phyloP scores from a whole-genome alignment of 2,888 invertebrate species.

The Drosophila falleni region DNA sequence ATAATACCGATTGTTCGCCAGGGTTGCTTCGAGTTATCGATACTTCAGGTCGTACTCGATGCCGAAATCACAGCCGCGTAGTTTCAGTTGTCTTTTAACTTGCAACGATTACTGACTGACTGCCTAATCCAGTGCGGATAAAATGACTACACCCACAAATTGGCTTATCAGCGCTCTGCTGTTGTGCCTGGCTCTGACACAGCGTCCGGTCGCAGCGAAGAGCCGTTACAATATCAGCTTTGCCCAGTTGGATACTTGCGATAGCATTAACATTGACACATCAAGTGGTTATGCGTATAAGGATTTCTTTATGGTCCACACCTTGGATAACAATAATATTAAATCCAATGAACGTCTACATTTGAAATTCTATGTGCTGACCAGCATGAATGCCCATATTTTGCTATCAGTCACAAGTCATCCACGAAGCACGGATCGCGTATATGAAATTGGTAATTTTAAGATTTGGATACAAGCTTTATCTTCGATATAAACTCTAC shows the following conservation, averaged over 20 bases:
- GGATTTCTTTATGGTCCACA: constrained; percentile 86
- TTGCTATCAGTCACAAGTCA: constrained; percentile 87
- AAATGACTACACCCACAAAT: constrained; percentile 11
- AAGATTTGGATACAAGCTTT: not conserved
- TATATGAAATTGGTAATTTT: constrained; percentile 88
- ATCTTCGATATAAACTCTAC: not conserved
- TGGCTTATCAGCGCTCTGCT: constrained; percentile 67
- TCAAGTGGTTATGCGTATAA: constrained; percentile 87
- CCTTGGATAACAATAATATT: constrained; percentile 80
- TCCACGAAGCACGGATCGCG: constrained; percentile 86
- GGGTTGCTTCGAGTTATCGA: not conserved
- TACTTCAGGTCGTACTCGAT: not conserved
- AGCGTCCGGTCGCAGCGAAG: constrained; percentile 33
- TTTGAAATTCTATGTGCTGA: constrained; percentile 89
- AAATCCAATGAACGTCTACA: constrained; percentile 84
- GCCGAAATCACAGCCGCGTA: not conserved
- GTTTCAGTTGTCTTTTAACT: constrained; percentile 32
- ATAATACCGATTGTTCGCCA: not conserved
- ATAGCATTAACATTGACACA: constrained; percentile 86
- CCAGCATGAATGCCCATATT: constrained; percentile 90
- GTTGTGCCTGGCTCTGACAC: constrained; percentile 26
- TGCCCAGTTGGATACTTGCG: constrained; percentile 85
- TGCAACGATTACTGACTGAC: not conserved
- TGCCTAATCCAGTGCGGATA: not conserved
- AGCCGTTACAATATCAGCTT: constrained; percentile 81